Percentiles rank a stretch among this genome's conserved stretches.
These are phyloP conservation scores for Melanaphis sacchari DNA, from an alignment of 1,140 invertebrate genomes.

Conservation along the genomic window DNA sequence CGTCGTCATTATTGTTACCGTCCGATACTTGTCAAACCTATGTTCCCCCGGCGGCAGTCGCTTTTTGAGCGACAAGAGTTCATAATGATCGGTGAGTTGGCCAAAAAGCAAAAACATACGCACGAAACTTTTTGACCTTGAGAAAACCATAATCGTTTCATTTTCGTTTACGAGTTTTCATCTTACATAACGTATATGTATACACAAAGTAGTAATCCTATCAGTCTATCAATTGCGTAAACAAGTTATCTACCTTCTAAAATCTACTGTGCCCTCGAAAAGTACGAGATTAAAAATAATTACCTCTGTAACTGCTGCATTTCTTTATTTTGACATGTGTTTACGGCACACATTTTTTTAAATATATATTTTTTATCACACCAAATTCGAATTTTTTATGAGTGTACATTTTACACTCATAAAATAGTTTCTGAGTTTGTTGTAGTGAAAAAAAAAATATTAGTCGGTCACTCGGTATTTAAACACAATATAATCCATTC, in stretches of 20 bases:
- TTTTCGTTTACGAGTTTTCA: background rate
- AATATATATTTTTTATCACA: background rate
- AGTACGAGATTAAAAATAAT: background rate
- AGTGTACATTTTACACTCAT: background rate
- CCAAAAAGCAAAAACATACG: background rate
- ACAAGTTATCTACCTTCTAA: background rate
- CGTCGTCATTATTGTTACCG: too few relatives aligned
- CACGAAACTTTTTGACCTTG: slow-evolving; percentile 3
- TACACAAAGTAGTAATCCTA: background rate
- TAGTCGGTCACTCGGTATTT: background rate
- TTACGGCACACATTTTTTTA: background rate
- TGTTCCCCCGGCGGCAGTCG: slow-evolving; percentile 40
- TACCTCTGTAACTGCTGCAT: background rate
- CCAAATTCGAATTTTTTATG: background rate
- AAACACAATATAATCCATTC: background rate
- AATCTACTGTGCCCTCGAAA: background rate
- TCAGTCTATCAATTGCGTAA: background rate
- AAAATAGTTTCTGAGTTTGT: background rate
- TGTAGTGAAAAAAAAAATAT: background rate
- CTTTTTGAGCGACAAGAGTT: slow-evolving; percentile 50
- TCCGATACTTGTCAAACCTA: background rate
- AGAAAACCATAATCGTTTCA: background rate
- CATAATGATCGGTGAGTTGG: slow-evolving; percentile 45
- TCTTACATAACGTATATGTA: background rate
- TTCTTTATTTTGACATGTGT: background rate